These are phyloP conservation scores for Pogonus chalceus DNA, from an alignment of 1,140 invertebrate genomes.

Conservation along the genomic window DNA sequence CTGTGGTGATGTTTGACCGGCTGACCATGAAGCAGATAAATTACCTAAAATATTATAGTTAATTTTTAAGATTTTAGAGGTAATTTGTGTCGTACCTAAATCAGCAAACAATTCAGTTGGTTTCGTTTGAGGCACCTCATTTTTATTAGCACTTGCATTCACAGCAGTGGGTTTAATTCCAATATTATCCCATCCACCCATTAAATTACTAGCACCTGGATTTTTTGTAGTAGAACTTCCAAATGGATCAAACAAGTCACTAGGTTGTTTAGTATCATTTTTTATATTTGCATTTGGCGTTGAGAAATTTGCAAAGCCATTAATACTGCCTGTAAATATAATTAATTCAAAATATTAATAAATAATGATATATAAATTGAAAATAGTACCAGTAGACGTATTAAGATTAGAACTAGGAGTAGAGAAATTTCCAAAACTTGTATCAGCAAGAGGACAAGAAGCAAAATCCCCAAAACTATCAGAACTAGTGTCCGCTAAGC, in stretches of 20 bases:
- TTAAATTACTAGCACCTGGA: conserved; percentile 18
- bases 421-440: background rate
- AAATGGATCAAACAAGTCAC: conserved; percentile 34
- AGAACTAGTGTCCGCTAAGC: conserved; percentile 32
- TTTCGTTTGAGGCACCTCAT: conserved; percentile 24
- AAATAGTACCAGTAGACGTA: too few species aligned
- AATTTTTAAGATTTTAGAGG: background rate
- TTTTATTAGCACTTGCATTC: conserved; percentile 1
- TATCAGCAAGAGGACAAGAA: conserved; percentile 9
- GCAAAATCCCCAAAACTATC: conserved; percentile 20
- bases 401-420: background rate
- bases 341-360: too few species aligned
- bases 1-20: conserved; percentile 27
- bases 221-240: conserved; percentile 22
- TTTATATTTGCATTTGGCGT: too few species aligned
- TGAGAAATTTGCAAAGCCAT: too few species aligned
- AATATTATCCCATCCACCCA: conserved; percentile 24
- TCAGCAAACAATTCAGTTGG: conserved; percentile 44
- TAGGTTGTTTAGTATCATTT: too few species aligned
- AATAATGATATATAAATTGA: too few species aligned
- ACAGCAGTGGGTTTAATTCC: conserved; percentile 9
- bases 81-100: conserved; percentile 33
- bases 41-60: conserved; percentile 7
- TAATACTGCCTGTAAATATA: too few species aligned
- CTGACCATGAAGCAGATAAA: conserved; percentile 16